Percentiles rank a stretch among this genome's conserved stretches.
Conservation (phyloP, 2,888 invertebrate species). For the Tiliacea aurago region DNA sequence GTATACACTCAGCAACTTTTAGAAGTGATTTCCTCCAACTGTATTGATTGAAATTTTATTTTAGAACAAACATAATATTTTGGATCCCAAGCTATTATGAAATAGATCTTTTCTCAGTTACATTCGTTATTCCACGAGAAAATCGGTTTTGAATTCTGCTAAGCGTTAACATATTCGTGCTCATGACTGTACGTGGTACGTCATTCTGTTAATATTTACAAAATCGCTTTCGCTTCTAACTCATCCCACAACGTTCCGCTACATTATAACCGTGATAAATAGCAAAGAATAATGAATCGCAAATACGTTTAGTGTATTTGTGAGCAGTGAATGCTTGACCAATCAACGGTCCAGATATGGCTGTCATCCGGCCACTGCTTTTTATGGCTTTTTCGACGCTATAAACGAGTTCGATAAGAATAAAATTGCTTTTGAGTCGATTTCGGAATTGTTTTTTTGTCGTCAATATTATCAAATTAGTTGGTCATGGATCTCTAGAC, state of each 20-base stretch:
- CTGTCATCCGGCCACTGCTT: constrained; percentile 35
- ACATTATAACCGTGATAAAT: constrained; percentile 76
- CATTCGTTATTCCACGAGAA: no score
- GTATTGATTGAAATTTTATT: no score
- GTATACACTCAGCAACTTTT: no score
- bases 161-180: no score
- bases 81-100: no score
- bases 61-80: no score
- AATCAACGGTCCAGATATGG: constrained; percentile 65
- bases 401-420: constrained; percentile 48
- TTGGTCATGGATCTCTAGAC: neutral
- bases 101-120: no score
- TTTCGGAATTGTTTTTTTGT: constrained; percentile 8
- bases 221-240: constrained; percentile 37
- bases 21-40: no score
- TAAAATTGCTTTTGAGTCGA: constrained; percentile 19
- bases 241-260: constrained; percentile 49
- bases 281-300: constrained; percentile 75
- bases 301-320: constrained; percentile 75
- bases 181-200: no score
- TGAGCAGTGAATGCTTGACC: constrained; percentile 69
- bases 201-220: neutral
- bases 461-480: neutral
- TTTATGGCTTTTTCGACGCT: constrained; percentile 38
- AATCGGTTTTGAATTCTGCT: no score